Conservation (phyloP, 2,888 invertebrate species). For the Hololepta plana region DNA sequence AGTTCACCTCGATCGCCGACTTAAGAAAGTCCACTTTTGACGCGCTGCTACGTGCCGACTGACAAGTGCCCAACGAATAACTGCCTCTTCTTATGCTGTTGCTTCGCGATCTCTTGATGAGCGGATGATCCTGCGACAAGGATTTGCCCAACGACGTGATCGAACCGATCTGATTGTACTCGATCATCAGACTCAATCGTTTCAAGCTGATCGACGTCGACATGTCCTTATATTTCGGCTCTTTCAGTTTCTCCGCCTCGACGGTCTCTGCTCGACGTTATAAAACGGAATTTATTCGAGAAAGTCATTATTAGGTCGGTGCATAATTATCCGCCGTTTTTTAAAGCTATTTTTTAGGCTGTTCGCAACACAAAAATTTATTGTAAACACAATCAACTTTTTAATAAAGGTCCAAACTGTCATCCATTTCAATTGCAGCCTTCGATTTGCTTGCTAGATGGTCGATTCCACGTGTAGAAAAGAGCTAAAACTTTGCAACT, state of each 20-base stretch:
- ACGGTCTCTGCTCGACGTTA: too few relatives aligned
- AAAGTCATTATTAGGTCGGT: too few relatives aligned
- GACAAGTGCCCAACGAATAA: constrained; percentile 32
- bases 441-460: too few relatives aligned
- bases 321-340: too few relatives aligned
- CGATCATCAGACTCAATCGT: constrained; percentile 52
- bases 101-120: constrained; percentile 19
- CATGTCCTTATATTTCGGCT: constrained; percentile 47
- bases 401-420: too few relatives aligned
- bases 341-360: too few relatives aligned
- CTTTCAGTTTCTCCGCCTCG: constrained; percentile 41
- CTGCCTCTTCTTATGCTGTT: constrained; percentile 34
- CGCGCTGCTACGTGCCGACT: constrained; percentile 28
- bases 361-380: too few relatives aligned
- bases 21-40: constrained; percentile 49
- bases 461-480: too few relatives aligned
- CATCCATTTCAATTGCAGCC: too few relatives aligned
- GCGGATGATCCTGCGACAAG: constrained; percentile 11
- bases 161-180: constrained; percentile 60
- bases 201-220: constrained; percentile 54
- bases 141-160: constrained; percentile 50
- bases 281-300: too few relatives aligned
- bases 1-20: constrained; percentile 50
- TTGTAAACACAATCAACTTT: too few relatives aligned
- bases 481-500: too few relatives aligned